Evolutionary conservation across 2,113 vertebrate genomes (phyloP), one percentile per base, ranked within the genome.

Genomic region (Chloebia gouldiae): DNA sequence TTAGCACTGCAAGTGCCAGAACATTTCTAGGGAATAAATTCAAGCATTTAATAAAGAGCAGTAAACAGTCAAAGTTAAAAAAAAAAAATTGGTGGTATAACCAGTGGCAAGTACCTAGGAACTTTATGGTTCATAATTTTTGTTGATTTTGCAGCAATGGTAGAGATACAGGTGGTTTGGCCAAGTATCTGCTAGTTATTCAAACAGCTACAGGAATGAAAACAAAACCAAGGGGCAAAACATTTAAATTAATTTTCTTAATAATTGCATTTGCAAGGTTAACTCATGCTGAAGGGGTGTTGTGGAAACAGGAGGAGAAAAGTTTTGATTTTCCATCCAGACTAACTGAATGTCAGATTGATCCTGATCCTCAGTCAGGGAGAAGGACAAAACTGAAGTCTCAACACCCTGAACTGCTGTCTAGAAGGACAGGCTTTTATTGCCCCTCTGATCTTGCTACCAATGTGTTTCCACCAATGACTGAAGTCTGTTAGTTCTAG

Each of bases 201-300:
- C 49, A 79, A 61, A 91, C 10, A 89, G 91, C 89, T 93, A 65
- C 45, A 53, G 83, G 91, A 91, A 78, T 79, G 57, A 88, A 92
- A 95, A 95, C 61, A 92, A 90, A 90, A 86, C 96, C 92, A 83
- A 70, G 9, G 63, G 94, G 91, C n/a, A 92, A 93, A 96, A 96
- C 88, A 78, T 40, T 57, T 19, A 86, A 92, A 35, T 2, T 21
- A 9, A 88, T 91, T 94, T 77, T 47, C 27, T 81, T 93, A 51
- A 68, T 94, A 64, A 93, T 57, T 95, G 35, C 65, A 81, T 56
- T 39, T 79, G 51, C 65, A 57, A 88, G 40, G 70, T 89, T 68
- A 95, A 68, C 33, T 68, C 2, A 1, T 86, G 44, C 65, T 84
- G 77, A 75, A 86, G 51, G 57, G 45, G 21, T 50, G 88, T 73